Evolutionary conservation across 2,888 invertebrate species (phyloP), one percentile per base, ranked within the genome.

Genomic region (Drosophila austrosaltans): DNA sequence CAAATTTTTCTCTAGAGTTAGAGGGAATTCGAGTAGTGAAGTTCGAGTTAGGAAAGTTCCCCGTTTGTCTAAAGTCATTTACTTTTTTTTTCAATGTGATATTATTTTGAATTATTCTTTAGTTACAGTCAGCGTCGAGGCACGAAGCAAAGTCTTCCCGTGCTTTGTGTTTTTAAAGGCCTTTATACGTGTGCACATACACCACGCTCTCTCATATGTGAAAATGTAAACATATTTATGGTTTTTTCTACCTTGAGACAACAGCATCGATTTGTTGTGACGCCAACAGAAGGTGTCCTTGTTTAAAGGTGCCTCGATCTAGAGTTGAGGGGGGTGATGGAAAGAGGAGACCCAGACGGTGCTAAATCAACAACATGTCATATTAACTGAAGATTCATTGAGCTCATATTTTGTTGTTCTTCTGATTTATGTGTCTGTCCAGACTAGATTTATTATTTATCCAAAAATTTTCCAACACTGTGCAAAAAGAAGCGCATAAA

Each of bases 191-290:
- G 60, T 82, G 64, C 65, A 74, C 69, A 40, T 40, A 53, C 30
- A 22, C 54, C 69, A 40, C 30, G 40, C 30, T n/a, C 54, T 36
- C 57, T 64, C 59, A 53, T 59, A 63, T 63, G 81, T 67, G 66
- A 71, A 78, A 67, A 67, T 58, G 44, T 69, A 58, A 30, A 57
- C 42, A 70, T 76, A 66, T 83, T 81, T 85, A 71, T 72, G 72
- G 56, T 69, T 75, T 77, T 79, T 81, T 83, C 79, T 16, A 83
- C 88, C 83, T 83, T 83, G 83, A 83, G 88, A 88, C 83, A 75
- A 69, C 88, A 83, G 48, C 48, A 48, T 83, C 84, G 87, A 83
- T 83, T 88, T 83, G 82, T 83, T 86, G 73, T 88, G 83, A 25
- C 44, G 40, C 39, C 48, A 61, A n/a, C 5, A 42, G 42, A 42